Base-by-base conservation (phyloP, 2,113 vertebrate species). In the Prochilodus magdalenae region DNA sequence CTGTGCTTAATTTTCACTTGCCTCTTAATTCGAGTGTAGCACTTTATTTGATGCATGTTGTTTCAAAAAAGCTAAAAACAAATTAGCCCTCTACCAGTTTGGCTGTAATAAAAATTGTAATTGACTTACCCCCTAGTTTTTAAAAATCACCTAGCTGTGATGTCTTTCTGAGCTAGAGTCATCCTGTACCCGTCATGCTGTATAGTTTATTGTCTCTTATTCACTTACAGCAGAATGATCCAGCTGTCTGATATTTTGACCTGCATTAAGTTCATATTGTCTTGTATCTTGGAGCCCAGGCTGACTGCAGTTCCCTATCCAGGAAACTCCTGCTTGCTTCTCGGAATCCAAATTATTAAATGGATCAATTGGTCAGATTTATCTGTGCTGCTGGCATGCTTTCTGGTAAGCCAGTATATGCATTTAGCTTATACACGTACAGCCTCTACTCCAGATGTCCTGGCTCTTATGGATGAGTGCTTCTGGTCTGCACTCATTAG, bases 401-500 rank as follows among this genome's bases (percentile, higher is more conserved):
- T 80, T 73, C 40, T 65, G 69, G 69, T 73, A 63, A 73, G 40
- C 18, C 51, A 30, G 62, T 33, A 16, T 72, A 49, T 44, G 6
- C 24, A 49, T 75, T 75, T 51, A 51, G 36, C n/a, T 51, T 27
- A 33, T 47, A 72, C 40, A 62, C 29, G 69, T 69, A 53, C 51
- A 72, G 75, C 59, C 36, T 65, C 44, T 57, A 75, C 8, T 40
- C 22, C 49, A 75, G 47, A 66, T 76, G 73, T 76, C 73, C 77
- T 75, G 33, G 51, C 77, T 77, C 62, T 77, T 72, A 80, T 36
- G 44, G 51, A 49, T 29, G 62, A 83, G 70, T 47, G 53, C 77
- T 57, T 79, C 53, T 83, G 86, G 71, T 81, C 81, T 16, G 33
- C 81, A 44, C 73, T 85, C 77, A 80, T 83, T 83, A 85, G 65